These are phyloP conservation scores for Sebastes glaucus DNA, from an alignment of 2,797 vertebrate species.

Conservation along the genomic window DNA sequence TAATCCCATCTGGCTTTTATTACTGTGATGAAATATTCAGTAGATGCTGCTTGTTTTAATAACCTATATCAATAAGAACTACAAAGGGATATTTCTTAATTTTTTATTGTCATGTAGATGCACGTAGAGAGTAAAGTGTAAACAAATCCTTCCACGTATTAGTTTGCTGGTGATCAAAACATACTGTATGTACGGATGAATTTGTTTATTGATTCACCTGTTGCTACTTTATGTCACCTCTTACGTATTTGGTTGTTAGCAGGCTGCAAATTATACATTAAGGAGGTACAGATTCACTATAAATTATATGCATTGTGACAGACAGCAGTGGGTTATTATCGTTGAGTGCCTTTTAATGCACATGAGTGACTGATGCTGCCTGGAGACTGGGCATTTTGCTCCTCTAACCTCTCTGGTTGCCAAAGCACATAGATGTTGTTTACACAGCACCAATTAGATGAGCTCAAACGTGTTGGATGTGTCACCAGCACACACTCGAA, in stretches of 20 bases:
- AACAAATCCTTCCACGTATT: background rate
- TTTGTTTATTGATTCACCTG: background rate
- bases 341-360: constrained; percentile 2
- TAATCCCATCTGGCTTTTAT: background rate
- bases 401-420: constrained; percentile 16
- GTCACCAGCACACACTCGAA: background rate
- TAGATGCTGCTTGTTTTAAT: background rate
- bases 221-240: background rate
- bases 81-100: background rate
- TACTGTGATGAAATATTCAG: background rate
- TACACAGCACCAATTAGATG: constrained; percentile 30
- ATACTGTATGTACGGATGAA: background rate
- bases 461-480: constrained; percentile 34
- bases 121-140: background rate
- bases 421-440: constrained; percentile 47
- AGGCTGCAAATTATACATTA: background rate
- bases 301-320: background rate
- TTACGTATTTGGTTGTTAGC: background rate
- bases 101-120: background rate
- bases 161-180: background rate
- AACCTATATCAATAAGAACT: background rate
- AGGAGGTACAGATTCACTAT: background rate
- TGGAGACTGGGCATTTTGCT: background rate
- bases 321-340: background rate
- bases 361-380: constrained; percentile 5